These are phyloP conservation scores for Choristoneura rosaceana DNA, from an alignment of 2,888 invertebrate species.

Conservation along the genomic window DNA sequence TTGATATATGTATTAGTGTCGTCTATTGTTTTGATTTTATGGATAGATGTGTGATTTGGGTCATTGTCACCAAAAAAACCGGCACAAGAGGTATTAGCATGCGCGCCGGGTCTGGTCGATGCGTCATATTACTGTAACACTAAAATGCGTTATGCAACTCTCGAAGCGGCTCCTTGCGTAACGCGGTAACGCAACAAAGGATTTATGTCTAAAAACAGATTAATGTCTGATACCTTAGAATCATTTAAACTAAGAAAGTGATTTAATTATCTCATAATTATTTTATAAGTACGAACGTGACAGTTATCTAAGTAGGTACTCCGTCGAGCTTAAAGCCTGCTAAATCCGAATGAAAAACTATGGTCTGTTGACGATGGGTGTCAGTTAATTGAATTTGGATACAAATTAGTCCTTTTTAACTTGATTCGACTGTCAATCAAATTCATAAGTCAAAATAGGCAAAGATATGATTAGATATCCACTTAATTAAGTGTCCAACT, in stretches of 20 bases:
- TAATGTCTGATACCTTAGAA: constrained; percentile 17
- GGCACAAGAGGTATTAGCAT: constrained; percentile 68
- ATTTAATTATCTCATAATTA: neutral
- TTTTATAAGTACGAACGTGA: neutral
- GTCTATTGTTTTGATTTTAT: constrained; percentile 70
- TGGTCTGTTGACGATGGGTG: neutral
- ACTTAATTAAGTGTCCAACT: too few relatives aligned
- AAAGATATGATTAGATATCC: too few relatives aligned
- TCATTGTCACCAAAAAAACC: constrained; percentile 74
- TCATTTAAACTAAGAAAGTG: neutral
- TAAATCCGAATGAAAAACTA: neutral
- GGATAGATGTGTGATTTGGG: constrained; percentile 74
- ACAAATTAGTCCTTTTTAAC: too few relatives aligned
- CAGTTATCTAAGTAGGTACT: neutral
- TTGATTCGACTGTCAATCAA: too few relatives aligned
- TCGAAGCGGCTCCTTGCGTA: constrained; percentile 63
- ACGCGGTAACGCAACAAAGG: constrained; percentile 39
- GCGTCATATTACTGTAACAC: constrained; percentile 74
- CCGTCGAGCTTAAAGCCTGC: neutral
- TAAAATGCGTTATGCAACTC: constrained; percentile 67
- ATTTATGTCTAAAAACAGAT: constrained; percentile 30
- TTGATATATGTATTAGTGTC: constrained; percentile 51
- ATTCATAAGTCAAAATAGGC: too few relatives aligned
- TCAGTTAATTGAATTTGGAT: too few relatives aligned
- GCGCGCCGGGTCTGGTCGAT: constrained; percentile 63